Evolutionary conservation across 2,797 vertebrate genomes (phyloP).

Genomic region (Salmo trutta): DNA sequence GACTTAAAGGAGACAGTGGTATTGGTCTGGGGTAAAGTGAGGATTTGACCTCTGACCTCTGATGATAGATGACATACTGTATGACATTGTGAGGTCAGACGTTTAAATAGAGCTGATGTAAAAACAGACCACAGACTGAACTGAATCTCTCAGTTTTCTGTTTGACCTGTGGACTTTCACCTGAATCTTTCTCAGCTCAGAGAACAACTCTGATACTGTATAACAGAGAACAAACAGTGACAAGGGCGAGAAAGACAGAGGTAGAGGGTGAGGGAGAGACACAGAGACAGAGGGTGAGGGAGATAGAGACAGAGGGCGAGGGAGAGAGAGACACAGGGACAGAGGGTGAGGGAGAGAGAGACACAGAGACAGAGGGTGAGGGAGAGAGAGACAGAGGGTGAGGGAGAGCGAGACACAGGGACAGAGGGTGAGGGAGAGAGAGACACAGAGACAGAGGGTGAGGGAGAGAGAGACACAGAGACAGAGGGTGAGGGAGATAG

Average conservation of each 20-base stretch:
- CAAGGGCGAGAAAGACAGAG: not conserved
- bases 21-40: not conserved
- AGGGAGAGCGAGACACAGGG: too few relatives aligned
- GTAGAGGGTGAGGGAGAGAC: too few relatives aligned
- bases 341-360: too few relatives aligned
- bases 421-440: too few relatives aligned
- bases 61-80: not conserved
- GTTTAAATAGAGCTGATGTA: not conserved
- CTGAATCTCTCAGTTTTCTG: not conserved
- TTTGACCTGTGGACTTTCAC: constrained; percentile 36
- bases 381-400: too few relatives aligned
- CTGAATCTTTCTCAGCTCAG: not conserved
- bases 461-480: too few relatives aligned
- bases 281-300: too few relatives aligned
- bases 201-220: not conserved
- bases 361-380: too few relatives aligned
- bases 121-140: constrained; percentile 1
- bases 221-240: not conserved
- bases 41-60: not conserved
- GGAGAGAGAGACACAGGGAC: too few relatives aligned
- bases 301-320: too few relatives aligned
- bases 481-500: too few relatives aligned
- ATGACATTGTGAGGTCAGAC: not conserved
- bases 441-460: too few relatives aligned
- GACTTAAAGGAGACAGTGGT: not conserved